Percentiles rank a stretch among this genome's conserved stretches.
Evolutionary conservation across 2,888 invertebrate species (phyloP).

Genomic region (Prenolepis imparis): DNA sequence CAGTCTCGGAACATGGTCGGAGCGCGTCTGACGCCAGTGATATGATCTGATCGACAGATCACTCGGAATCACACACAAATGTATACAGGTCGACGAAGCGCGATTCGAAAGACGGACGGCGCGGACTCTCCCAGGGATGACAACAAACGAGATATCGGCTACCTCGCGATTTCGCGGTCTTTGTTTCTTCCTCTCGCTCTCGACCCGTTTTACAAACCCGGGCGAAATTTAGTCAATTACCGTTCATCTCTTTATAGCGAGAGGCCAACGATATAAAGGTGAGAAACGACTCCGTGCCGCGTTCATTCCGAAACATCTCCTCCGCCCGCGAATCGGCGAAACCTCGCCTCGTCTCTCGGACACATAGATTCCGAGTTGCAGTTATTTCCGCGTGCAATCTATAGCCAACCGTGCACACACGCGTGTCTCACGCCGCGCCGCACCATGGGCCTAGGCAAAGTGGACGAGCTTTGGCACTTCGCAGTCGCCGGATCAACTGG

Average conservation of each 20-base stretch:
- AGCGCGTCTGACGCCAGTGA: conserved; percentile 64
- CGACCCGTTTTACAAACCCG: conserved; percentile 59
- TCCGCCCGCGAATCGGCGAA: conserved; percentile 39
- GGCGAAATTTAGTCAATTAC: conserved; percentile 81
- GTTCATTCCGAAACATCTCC: conserved; percentile 46
- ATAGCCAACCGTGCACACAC: conserved; percentile 62
- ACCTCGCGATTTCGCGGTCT: conserved; percentile 72
- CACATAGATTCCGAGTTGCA: conserved; percentile 34
- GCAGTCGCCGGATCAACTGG: conserved; percentile 76
- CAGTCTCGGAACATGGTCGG: conserved; percentile 79
- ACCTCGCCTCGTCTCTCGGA: conserved; percentile 32
- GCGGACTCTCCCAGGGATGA: conserved; percentile 45
- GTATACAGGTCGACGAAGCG: conserved; percentile 50
- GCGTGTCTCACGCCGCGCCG: conserved; percentile 63
- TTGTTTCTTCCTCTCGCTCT: conserved; percentile 48
- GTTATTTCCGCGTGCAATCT: conserved; percentile 15
- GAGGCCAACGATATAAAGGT: conserved; percentile 56
- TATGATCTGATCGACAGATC: conserved; percentile 66
- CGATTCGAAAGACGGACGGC: conserved; percentile 47
- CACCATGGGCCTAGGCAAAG: conserved; percentile 76
- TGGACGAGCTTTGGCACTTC: conserved; percentile 82
- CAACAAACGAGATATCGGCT: conserved; percentile 61
- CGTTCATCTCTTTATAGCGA: conserved; percentile 58
- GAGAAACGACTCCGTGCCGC: conserved; percentile 56
- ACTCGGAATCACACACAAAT: conserved; percentile 56